Conservation (phyloP, 2,888 invertebrate species). For the Dyspetes luteomarginatus region DNA sequence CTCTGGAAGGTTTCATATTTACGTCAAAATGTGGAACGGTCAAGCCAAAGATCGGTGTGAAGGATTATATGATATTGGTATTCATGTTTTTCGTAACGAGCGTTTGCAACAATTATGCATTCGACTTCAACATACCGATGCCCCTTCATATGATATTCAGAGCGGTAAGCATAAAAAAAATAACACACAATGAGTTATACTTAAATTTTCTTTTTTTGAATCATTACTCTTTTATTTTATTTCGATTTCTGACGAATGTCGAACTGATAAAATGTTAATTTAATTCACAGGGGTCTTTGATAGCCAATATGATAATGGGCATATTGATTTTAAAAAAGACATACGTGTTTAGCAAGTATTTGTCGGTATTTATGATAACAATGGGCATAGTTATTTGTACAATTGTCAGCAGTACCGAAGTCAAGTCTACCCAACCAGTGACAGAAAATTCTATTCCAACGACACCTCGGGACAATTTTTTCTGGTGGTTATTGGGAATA, state of each 20-base stretch:
- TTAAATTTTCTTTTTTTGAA: no score
- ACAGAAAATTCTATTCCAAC: constrained; percentile 81
- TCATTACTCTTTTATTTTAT: constrained; percentile 3
- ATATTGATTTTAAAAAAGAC: constrained; percentile 93
- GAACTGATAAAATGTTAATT: background rate
- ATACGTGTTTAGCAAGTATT: constrained; percentile 93
- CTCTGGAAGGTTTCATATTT: constrained; percentile 94
- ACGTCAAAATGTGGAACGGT: constrained; percentile 93
- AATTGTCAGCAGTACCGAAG: constrained; percentile 91
- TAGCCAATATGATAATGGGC: constrained; percentile 98
- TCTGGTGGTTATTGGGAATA: constrained; percentile 90
- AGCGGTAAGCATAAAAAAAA: constrained; percentile 87
- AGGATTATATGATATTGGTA: constrained; percentile 93
- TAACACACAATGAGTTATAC: background rate
- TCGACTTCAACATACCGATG: constrained; percentile 98
- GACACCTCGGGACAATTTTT: constrained; percentile 84
- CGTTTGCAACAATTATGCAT: constrained; percentile 97
- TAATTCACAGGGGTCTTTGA: constrained; percentile 92
- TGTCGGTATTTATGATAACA: constrained; percentile 96
- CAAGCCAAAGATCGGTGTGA: constrained; percentile 89
- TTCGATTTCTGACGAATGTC: no score
- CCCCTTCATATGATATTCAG: constrained; percentile 99
- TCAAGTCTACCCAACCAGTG: constrained; percentile 84
- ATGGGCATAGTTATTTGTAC: constrained; percentile 97
- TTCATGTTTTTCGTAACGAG: constrained; percentile 96